Base-by-base conservation (phyloP, 2,113 vertebrate species). In the Rhombomys opimus region DNA sequence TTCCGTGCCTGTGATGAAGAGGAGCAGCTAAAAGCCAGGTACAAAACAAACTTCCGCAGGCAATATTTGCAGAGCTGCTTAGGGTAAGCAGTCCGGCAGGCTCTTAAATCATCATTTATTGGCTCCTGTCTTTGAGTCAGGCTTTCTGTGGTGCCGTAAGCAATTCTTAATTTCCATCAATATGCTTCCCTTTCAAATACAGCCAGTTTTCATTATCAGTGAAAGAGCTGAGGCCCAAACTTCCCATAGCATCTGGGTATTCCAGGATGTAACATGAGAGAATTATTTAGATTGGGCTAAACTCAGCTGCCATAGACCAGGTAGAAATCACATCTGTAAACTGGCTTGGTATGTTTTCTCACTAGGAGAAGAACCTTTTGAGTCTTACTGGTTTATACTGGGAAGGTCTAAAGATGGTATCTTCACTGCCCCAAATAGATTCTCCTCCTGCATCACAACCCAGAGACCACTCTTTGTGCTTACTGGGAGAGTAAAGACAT, bases 101-200 rank as follows among this genome's bases (percentile, higher is more conserved):
- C 46, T 91, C 78, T 96, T 95, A 94, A 76, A 80, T 90, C 82
- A 95, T 95, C 94, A 93, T 94, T 93, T 90, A 92, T 84, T 95
- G 96, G 63, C 54, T 88, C 41, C 61, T 94, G 68, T 86, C 87
- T 94, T 57, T 84, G 23, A 96, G 63, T 20, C 30, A 38, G 5
- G 46, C 80, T 80, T 95, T 96, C 92, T 94, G 90, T 95, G 93
- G 80, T 97, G 3, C 50, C 73, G 89, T 91, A 95, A 97, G 96
- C 84, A 92, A 92, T 97, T 97, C 96, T 96, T 96, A 94, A 93
- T 98, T 96, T 97, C 93, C 91, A 82, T 82, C 97, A 96, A 97
- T 85, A 94, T 77, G 91, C 90, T 97, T 95, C 91, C 87, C 88
- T 97, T 93, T 98, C 0, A 1, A 95, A 78, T 59, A 46, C 46